Base-by-base conservation (phyloP, 2,888 invertebrate genomes). In the Notocelia uddmanniana region DNA sequence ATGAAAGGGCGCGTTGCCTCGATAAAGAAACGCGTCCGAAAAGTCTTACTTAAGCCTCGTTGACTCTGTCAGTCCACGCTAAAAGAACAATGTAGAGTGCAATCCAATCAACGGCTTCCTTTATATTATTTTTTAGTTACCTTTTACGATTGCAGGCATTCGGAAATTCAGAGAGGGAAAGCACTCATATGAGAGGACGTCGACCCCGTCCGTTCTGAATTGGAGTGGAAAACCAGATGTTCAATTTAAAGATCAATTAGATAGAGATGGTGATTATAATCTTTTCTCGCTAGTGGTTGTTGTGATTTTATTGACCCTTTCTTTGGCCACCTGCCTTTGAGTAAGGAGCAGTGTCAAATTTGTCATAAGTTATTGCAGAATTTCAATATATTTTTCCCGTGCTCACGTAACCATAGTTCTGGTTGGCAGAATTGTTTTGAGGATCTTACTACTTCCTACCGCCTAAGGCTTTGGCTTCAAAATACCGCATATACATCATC, bases 1-100 rank as follows among this genome's bases (percentile, higher is more conserved):
- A 86, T 85, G 83, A 85, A 83, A 84, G 80, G 78, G 81, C 83
- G 80, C 83, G 86, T 84, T 83, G 82, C 83, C 84, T 81, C 84
- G 80, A 86, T 87, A 88, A 84, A 85, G 82, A 83, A 84, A 80
- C 79, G 78, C 80, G 81, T 80, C 82, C 76, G 68, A 57, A 31
- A 70, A 31, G 62, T 69, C 75, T 74, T 73, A 69, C 63, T 62
- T 68, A 73, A 83, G 81, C 77, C 81, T 86, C 77, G 82, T 85
- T 85, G 80, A 81, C 81, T 80, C 78, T 83, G 84, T 85, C 85
- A 82, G 78, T 81, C 78, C 77, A 54, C 11, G 15, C 52, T 41
- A 45, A 68, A 66, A 45, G 41, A 34, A 59, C 54, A 45, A 58
- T 81, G 79, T 84, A 82, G 79, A 81, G 80, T 76, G 75, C 81